Base-by-base conservation (phyloP, 23 tunicate species). In the Halocynthia aurantium region DNA sequence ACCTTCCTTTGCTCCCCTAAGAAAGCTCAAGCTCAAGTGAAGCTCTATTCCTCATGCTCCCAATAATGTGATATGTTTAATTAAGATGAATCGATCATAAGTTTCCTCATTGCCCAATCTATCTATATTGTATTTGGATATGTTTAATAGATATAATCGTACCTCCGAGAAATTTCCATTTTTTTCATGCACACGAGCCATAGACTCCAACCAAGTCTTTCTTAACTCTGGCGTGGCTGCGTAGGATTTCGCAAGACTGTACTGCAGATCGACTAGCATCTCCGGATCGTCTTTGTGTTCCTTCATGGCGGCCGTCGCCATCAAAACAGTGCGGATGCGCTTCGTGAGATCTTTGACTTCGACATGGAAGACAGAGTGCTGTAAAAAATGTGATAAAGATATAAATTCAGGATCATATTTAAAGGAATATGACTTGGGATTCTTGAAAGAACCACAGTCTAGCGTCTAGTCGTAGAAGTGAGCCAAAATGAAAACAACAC, bases 251-350 rank as follows among this genome's bases (percentile, higher is more conserved):
- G 99, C 99, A 52, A 96, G 87, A 61, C 83, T 85, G 78, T 90
- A 73, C 61, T 96, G 99, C 69, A 96, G 83, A 54, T 89, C 93
- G 54, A 89, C 77, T 55, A 96, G 75, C 87, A 69, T 96, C 70
- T 96, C 99, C 15, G 96, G 96, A 57, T 96, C 96, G 68, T 96
- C 93, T 55, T 92, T 80, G 89, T 96, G 99, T 65, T 89, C 93
- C 70, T 85, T 96, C 99, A 96, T 96, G 13, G 88, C 93, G 9
- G 95, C 93, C 31, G 99, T 96, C 22, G 99, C 85, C 88, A 85
- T 86, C 49, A 96, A 71, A 12, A 96, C 99, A 62, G 95, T 96
- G 69, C 99, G 88, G 55, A 96, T 89, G 53, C 87, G 87, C 78
- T 85, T 96, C 44, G 88, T 90, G 60, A 96, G 82, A 52, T 89